phyloP scores from a whole-genome alignment of 2,888 invertebrate species.

The Toxonevra muliebris region DNA sequence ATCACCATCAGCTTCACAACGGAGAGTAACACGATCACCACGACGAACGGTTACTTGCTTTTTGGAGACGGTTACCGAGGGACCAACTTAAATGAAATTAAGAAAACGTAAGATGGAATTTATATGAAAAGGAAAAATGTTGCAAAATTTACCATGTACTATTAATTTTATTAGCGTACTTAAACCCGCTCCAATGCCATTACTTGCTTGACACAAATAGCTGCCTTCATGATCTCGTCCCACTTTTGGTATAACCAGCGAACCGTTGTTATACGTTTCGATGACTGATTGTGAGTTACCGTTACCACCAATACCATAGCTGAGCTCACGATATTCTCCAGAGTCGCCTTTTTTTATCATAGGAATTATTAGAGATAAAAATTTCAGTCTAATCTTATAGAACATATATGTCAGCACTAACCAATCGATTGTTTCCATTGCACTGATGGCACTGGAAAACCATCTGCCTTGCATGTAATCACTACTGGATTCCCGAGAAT shows the following conservation, averaged over 20 bases:
- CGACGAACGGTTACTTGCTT: constrained; percentile 67
- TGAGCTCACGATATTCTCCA: constrained; percentile 68
- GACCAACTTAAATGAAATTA: constrained; percentile 63
- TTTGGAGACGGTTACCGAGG: constrained; percentile 66
- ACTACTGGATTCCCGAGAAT: constrained; percentile 75
- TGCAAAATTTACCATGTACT: constrained; percentile 68
- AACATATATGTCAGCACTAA: constrained; percentile 48
- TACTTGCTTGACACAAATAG: constrained; percentile 71
- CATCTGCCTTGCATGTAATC: constrained; percentile 78
- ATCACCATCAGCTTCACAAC: constrained; percentile 69
- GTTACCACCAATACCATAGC: constrained; percentile 60
- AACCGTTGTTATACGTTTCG: constrained; percentile 65
- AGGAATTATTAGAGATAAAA: background rate
- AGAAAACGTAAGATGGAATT: too few species aligned
- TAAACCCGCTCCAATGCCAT: constrained; percentile 71
- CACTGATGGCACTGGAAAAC: constrained; percentile 74
- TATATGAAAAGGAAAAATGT: background rate
- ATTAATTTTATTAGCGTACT: constrained; percentile 71
- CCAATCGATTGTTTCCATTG: constrained; percentile 69
- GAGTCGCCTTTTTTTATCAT: constrained; percentile 52
- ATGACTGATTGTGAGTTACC: constrained; percentile 58
- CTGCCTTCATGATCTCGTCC: constrained; percentile 68
- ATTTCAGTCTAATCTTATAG: background rate
- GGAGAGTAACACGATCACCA: constrained; percentile 67
- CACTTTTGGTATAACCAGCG: constrained; percentile 67